Evolutionary conservation across 2,113 vertebrate species (phyloP), one percentile per base, ranked within the genome.

Genomic region (Dasyornis broadbenti): DNA sequence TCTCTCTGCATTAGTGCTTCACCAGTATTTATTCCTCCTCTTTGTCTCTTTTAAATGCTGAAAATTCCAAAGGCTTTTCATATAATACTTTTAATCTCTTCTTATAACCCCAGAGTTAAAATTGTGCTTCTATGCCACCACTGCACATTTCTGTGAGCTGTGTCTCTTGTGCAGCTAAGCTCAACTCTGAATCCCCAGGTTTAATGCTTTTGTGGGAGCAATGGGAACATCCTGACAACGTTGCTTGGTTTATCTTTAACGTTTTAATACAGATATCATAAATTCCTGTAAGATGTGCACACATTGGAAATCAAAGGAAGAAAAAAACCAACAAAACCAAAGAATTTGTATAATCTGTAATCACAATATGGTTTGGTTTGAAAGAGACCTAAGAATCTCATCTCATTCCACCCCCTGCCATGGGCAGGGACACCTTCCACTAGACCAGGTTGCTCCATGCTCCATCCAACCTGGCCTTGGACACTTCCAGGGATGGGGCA

Each of bases 101-200:
- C 11, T 33, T 57, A 16, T 10, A 40, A 63, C 13, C 39, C 21
- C 26, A 45, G 31, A 49, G 21, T 28, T 82, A n/a, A 79, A 71
- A 56, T 10, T 57, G 16, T 49, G 26, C 20, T 50, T 82, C 10
- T 30, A 47, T 4, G 23, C 47, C 50, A 65, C 26, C 37, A 31
- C 10, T 19, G 24, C 31, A n/a, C 1, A 0, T 42, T 31, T 53
- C 31, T 75, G 33, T 39, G 47, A 61, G 49, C 35, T 26, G 5
- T 53, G 5, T 19, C 10, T 89, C 16, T 33, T 0, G 1, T 30
- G 30, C 0, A 4, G 30, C 10, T 11, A 28, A 66, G 8, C 8
- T 44, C 44, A 44, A 2, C 22, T 14, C 44, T 22, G 21, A 86
- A 73, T 16, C 33, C 13, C 12, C 4, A 10, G 8, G 17, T 73